These are phyloP conservation scores for Steatocranus sp. DNA, from an alignment of 2,797 vertebrate genomes.

Conservation along the genomic window DNA sequence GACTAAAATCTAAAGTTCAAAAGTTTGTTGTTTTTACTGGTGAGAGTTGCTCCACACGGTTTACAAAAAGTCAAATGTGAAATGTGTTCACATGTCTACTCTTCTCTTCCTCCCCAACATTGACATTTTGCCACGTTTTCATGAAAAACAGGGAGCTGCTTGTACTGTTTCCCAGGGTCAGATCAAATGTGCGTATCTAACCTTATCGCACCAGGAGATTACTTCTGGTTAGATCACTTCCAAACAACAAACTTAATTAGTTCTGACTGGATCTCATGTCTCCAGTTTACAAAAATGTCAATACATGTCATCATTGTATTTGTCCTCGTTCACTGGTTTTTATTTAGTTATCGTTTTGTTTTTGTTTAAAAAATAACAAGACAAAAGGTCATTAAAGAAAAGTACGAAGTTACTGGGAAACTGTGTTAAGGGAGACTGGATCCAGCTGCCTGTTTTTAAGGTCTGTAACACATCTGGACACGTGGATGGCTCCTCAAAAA, in stretches of 20 bases:
- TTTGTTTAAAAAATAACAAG: background rate
- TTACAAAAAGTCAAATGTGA: background rate
- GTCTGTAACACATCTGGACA: slow-evolving; percentile 60
- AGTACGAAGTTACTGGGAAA: background rate
- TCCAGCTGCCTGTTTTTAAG: slow-evolving; percentile 83
- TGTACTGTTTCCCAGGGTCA: background rate
- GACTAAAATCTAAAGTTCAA: background rate
- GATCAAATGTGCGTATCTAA: background rate
- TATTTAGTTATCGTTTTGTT: background rate
- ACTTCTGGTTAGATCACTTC: background rate
- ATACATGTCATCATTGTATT: background rate
- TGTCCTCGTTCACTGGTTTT: background rate
- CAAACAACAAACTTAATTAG: background rate
- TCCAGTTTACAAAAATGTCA: background rate
- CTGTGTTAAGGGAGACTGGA: slow-evolving; percentile 82
- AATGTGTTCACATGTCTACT: background rate
- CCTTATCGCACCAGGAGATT: background rate
- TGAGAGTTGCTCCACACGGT: background rate
- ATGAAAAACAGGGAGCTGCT: background rate
- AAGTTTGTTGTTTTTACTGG: background rate
- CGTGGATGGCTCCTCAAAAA: background rate
- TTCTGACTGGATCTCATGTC: background rate
- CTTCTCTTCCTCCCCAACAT: background rate
- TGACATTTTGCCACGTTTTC: background rate
- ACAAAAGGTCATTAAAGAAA: background rate